A percentile compares a stretch with the other conserved stretches of the same genome.
Evolutionary conservation across 2,113 vertebrate genomes (phyloP).

Genomic region (Isichthys henryi): DNA sequence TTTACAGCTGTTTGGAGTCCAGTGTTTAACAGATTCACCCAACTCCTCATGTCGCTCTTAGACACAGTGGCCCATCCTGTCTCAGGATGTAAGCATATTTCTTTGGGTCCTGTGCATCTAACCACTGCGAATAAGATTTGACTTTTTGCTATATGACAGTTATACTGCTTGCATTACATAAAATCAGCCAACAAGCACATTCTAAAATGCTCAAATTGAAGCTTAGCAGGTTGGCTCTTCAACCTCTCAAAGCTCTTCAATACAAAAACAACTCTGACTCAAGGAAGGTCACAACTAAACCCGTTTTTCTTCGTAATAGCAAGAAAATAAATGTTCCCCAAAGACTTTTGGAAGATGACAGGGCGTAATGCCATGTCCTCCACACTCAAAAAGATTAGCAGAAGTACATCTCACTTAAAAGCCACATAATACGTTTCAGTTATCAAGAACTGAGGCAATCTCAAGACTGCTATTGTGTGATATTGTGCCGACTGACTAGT

Average conservation of each 20-base stretch:
- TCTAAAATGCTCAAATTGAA: not conserved
- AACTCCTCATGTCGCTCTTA: not conserved
- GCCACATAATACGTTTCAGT: not conserved
- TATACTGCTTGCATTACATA: not conserved
- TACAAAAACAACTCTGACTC: not conserved
- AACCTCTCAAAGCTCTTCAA: not conserved
- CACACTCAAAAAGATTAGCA: slow-evolving; percentile 2
- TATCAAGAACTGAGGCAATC: slow-evolving; percentile 8
- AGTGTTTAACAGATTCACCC: not conserved
- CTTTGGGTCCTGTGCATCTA: not conserved
- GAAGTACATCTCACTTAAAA: not conserved
- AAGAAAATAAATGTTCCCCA: not conserved
- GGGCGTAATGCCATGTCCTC: not conserved
- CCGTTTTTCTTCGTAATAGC: not conserved
- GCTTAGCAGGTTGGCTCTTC: not conserved
- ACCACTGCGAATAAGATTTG: not conserved
- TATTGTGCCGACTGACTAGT: not conserved
- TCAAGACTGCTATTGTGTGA: not conserved
- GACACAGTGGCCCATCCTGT: not conserved
- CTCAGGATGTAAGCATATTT: not conserved
- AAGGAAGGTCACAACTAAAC: slow-evolving; percentile 11
- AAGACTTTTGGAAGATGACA: slow-evolving; percentile 4
- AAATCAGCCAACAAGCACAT: not conserved
- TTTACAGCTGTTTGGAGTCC: not conserved
- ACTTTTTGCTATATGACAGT: not conserved